These are phyloP conservation scores for Meiosimyza decipiens DNA, from an alignment of 2,888 invertebrate species.

Conservation along the genomic window DNA sequence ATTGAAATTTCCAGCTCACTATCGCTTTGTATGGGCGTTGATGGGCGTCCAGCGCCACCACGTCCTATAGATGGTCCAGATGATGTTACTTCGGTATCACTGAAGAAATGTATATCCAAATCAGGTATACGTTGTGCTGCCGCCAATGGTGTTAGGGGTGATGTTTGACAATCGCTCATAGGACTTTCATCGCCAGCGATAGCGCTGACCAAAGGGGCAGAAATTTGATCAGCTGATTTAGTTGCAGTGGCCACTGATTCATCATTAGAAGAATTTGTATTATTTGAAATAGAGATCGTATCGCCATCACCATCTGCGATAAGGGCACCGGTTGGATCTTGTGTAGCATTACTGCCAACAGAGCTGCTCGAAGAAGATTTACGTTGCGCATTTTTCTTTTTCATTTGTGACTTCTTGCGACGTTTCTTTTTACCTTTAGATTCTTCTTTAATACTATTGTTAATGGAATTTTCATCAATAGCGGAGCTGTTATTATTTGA, in stretches of 20 bases:
- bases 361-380: constrained; percentile 72
- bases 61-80: constrained; percentile 70
- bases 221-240: constrained; percentile 23
- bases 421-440: constrained; percentile 80
- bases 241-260: constrained; percentile 51
- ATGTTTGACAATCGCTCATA: constrained; percentile 51
- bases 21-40: constrained; percentile 91
- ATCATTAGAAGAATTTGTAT: constrained; percentile 59
- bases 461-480: constrained; percentile 23
- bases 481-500: too few species aligned
- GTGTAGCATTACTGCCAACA: constrained; percentile 57
- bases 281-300: constrained; percentile 52
- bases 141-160: constrained; percentile 63
- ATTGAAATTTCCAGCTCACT: constrained; percentile 85
- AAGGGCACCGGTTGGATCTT: constrained; percentile 46
- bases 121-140: constrained; percentile 65
- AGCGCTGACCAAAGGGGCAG: constrained; percentile 45
- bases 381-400: constrained; percentile 81
- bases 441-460: constrained; percentile 53
- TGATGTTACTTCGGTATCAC: constrained; percentile 89
- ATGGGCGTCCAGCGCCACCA: constrained; percentile 74
- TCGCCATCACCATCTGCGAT: constrained; percentile 56
- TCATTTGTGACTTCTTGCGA: constrained; percentile 81
- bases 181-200: constrained; percentile 55
- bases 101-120: constrained; percentile 88